Base-by-base conservation (phyloP, 1,140 invertebrate species). In the Chelonus insularis region DNA sequence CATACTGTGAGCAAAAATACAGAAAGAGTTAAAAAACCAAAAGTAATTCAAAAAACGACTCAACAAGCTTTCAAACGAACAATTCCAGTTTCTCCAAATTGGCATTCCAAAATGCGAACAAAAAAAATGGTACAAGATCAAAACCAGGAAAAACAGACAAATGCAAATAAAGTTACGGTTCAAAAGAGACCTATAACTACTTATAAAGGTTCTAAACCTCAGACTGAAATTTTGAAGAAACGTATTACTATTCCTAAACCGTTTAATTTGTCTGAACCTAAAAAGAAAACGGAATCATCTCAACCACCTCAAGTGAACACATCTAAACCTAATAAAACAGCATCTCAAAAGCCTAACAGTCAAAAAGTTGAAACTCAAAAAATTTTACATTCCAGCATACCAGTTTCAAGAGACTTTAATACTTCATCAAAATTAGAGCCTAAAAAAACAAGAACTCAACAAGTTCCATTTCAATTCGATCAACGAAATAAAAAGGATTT, bases 381-480 rank as follows among this genome's bases (percentile, higher is more conserved):
- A 39, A 67, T 80, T 8, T 57, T 70, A 14, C 71, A 79, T 32
- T 78, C 76, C 62, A 79, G 79, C 1, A 79, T 83, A 4, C 76
- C 73, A 6, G 48, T 66, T 6, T n/a, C n/a, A n/a, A n/a, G n/a
- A n/a, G n/a, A n/a, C n/a, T n/a, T n/a, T n/a, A n/a, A n/a, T n/a
- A 55, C 1, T 45, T 6, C 14, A 21, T 21, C 34, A 63, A 60
- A 52, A 16, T 4, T 18, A 14, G 4, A 52, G 32, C 14, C 50
- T 8, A 41, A 58, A 14, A 72, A 66, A 34, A 71, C 69, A 21
- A 70, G 66, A 18, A 74, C 72, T 2, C 71, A 71, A 56, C 60
- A 74, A 3, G 32, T 56, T 11, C 81, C 86, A 16, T 87, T 87
- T 60, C 82, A 79, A 43, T 86, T 88, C 72, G 86, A 87, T 55